Conservation (phyloP, 2,113 vertebrate species). For the Puntigrus tetrazona region DNA sequence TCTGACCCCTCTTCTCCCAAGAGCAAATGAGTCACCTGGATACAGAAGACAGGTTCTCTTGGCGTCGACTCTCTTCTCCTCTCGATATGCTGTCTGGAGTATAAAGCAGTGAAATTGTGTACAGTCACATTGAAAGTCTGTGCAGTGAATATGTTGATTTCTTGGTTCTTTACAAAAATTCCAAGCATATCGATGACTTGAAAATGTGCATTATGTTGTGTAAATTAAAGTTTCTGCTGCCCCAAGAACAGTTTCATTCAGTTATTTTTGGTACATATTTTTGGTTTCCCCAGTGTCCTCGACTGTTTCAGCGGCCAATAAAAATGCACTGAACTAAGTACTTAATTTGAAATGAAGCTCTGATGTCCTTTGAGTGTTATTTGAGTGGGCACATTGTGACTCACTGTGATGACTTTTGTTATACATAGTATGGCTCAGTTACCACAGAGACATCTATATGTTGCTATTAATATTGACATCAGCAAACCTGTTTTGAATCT, state of each 20-base stretch:
- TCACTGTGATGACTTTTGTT: background rate
- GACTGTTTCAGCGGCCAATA: background rate
- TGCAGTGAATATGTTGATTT: background rate
- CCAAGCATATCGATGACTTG: background rate
- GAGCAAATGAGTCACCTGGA: background rate
- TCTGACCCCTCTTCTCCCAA: background rate
- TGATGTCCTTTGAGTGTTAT: background rate
- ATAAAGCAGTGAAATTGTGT: background rate
- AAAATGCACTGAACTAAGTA: background rate
- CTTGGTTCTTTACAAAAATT: background rate
- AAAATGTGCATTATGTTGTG: background rate
- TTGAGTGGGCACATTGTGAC: conserved; percentile 12
- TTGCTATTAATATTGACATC: conserved; percentile 23
- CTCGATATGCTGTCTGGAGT: background rate
- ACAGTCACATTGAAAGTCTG: background rate
- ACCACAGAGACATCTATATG: conserved; percentile 15
- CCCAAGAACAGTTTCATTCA: background rate
- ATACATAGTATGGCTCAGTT: conserved; percentile 12
- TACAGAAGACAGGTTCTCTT: background rate
- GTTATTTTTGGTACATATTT: background rate
- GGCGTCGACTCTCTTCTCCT: background rate
- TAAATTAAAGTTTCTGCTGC: background rate
- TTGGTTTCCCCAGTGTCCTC: background rate
- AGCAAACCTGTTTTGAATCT: background rate
- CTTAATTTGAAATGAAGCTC: background rate